Evolutionary conservation across 2,888 invertebrate species (phyloP), one percentile per base, ranked within the genome.

Genomic region (Lycocerus yunnanus): DNA sequence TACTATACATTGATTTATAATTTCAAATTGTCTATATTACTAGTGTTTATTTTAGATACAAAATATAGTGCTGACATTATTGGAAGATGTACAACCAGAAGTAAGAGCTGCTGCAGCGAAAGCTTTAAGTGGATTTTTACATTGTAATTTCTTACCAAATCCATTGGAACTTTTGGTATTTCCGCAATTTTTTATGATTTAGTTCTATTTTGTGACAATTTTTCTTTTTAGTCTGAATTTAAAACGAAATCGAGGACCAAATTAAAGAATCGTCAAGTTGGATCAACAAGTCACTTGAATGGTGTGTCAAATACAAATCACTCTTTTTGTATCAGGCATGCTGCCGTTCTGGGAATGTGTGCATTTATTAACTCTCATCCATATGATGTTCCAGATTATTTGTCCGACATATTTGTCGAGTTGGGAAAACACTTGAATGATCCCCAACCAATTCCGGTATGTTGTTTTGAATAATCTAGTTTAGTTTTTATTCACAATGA

Each of bases 281-380:
- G 43, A n/a, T 43, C 43, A n/a, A n/a, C 4, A 6, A n/a, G 27
- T 4, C 4, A 82, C 11, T 82, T 80, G 58, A 81, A 81, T 11
- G 77, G 73, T 72, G 69, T 69, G 68, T 18, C 68, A 68, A 27
- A 65, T 21, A 72, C 66, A 74, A 80, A 80, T 76, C 79, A 83
- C 78, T 79, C 80, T 74, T 82, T 91, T 43, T 88, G 90, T n/a
- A 88, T 90, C 74, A 87, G 93, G 10, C 97, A 97, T 87, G 93
- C 94, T 71, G 97, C 96, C 14, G 94, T 97, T 59, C 89, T 97
- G 15, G 97, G 97, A 0, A 88, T 98, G 72, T 95, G 97, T 85
- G 94, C 96, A 6, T 95, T 95, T 86, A 91, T 98, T 61, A 92
- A 92, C 79, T 95, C 97, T 13, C 92, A 94, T 86, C 98, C 98